Percentiles rank a stretch among this genome's conserved stretches.
These are phyloP conservation scores for Zeugodacus cucurbitae DNA, from an alignment of 1,140 invertebrate species.

Conservation along the genomic window DNA sequence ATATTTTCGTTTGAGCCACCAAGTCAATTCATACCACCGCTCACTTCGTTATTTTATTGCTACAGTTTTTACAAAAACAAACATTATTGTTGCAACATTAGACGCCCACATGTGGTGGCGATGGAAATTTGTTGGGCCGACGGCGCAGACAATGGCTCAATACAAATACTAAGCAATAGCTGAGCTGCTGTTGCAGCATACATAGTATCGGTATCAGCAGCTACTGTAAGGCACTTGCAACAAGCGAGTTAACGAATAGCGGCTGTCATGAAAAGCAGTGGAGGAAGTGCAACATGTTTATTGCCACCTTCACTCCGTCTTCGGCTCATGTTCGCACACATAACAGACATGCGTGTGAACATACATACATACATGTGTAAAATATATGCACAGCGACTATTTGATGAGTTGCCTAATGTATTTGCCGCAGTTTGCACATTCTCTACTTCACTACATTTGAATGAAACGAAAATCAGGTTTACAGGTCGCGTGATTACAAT, in stretches of 20 bases:
- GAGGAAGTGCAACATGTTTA: neutral
- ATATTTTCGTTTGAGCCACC: too few species aligned
- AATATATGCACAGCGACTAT: neutral
- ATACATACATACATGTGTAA: neutral
- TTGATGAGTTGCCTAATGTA: neutral
- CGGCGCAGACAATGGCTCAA: neutral
- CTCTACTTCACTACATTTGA: neutral
- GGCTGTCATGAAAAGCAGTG: neutral
- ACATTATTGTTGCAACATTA: conserved; percentile 1
- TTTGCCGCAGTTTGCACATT: neutral
- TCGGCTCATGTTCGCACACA: neutral
- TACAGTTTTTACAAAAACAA: neutral
- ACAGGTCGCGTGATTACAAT: neutral
- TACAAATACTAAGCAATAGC: neutral
- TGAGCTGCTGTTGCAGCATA: neutral
- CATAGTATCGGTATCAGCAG: neutral
- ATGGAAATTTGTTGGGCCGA: neutral
- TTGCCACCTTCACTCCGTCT: neutral
- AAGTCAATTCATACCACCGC: too few species aligned
- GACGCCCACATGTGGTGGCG: neutral
- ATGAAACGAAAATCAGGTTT: neutral
- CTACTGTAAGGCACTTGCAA: conserved; percentile 1
- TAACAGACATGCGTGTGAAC: neutral
- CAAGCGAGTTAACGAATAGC: neutral
- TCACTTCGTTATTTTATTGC: neutral